Base-by-base conservation (phyloP, 92 coral and sea anemone species). In the Palythoa heliodiscus region DNA sequence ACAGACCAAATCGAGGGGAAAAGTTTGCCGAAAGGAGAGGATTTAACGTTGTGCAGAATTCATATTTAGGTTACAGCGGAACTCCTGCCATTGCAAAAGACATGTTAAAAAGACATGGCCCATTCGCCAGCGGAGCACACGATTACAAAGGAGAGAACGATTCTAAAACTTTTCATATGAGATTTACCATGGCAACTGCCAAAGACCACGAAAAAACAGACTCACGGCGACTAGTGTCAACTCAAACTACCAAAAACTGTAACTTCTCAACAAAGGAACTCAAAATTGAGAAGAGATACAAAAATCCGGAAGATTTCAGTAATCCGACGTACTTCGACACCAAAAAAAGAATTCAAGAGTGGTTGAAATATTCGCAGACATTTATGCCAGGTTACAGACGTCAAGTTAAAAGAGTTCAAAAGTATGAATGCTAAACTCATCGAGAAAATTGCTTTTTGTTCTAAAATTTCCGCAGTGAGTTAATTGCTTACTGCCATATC, bases 321-420 rank as follows among this genome's bases (percentile, higher is more conserved):
- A 85, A 93, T 23, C 97, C 97, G 2, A 87, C 97, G 25, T 72
- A 80, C 14, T 47, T 77, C 35, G 97, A 93, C 53, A 93, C 93
- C 14, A 71, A 87, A 38, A 91, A 78, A 70, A 70, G 97, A 82
- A 89, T 93, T 25, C 78, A 90, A 63, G 97, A 90, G 57, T 93
- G 97, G 97, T 60, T 93, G 37, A 86, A 77, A 47, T 85, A 91
- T 25, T 88, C 92, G 2, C 93, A 91, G 55, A 83, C 82, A 35
- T 91, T 88, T 15, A 84, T 84, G 54, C 94, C 97, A 14, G 48
- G 91, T 7, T 91, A 89, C 73, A 64, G 89, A 52, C 90, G 94
- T 17, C 87, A 92, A 29, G 87, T 85, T 12, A 85, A 85, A 73
- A 80, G 86, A 22, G 52, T 70, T 77, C 86, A 73, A 37, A 89